A percentile compares a stretch with the other conserved stretches of the same genome.
Conservation (phyloP, 2,888 invertebrate genomes). For the Limnephilus auricula region DNA sequence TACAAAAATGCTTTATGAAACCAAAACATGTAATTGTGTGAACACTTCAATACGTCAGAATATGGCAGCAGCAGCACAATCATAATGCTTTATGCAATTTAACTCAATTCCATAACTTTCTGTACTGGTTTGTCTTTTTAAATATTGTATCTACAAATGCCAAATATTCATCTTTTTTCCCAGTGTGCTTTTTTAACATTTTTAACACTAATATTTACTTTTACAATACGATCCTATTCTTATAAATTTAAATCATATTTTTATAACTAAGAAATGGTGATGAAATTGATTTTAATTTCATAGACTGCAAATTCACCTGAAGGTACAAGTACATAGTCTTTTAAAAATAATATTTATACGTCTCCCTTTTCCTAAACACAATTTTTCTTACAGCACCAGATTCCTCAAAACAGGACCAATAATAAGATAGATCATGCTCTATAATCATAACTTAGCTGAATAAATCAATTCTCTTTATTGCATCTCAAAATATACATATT, state of each 20-base stretch:
- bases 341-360: background rate
- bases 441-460: background rate
- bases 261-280: background rate
- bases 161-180: background rate
- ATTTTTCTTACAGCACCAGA: background rate
- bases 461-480: background rate
- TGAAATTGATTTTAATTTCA: background rate
- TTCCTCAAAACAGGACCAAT: slow-evolving; percentile 11
- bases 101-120: background rate
- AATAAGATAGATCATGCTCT: background rate
- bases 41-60: background rate
- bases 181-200: background rate
- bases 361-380: background rate
- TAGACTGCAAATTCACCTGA: background rate
- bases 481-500: background rate
- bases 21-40: background rate
- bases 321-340: background rate
- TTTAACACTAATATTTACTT: background rate
- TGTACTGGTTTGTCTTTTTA: background rate
- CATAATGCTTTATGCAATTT: background rate
- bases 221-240: background rate
- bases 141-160: slow-evolving; percentile 19
- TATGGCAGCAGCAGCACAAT: background rate
- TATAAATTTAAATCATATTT: background rate
- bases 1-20: background rate